phyloP scores from a whole-genome alignment of 2,797 vertebrate species.

The Sebastiscus albofasciatus region DNA sequence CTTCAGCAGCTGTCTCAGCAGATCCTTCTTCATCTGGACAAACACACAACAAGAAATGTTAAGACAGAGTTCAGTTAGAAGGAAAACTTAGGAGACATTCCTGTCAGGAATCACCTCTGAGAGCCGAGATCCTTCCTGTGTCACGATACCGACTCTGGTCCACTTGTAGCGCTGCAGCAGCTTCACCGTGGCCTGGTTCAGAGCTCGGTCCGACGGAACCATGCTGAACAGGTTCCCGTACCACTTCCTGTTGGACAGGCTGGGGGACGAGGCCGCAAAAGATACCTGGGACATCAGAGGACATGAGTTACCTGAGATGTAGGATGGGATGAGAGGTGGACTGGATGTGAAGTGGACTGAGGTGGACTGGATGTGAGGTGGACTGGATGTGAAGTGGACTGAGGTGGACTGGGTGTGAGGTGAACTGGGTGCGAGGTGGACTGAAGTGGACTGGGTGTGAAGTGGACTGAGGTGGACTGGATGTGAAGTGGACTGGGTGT shows the following conservation, averaged over 20 bases:
- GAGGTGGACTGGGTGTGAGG: background rate
- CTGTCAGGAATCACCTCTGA: conserved; percentile 82
- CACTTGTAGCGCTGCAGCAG: conserved; percentile 88
- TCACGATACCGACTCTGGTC: conserved; percentile 89
- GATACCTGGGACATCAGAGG: conserved; percentile 84
- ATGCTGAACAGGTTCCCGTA: conserved; percentile 91
- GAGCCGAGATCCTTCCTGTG: conserved; percentile 84
- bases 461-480: background rate
- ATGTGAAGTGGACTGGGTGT: too few relatives aligned
- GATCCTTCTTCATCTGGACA: conserved; percentile 89
- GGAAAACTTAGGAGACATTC: too few relatives aligned
- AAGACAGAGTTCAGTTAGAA: too few relatives aligned
- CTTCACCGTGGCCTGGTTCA: conserved; percentile 89
- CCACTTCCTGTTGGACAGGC: conserved; percentile 88
- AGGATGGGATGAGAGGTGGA: background rate
- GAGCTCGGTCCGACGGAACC: conserved; percentile 87
- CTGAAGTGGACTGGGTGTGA: too few relatives aligned
- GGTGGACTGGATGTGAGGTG: background rate
- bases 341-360: too few relatives aligned
- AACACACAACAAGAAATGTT: background rate
- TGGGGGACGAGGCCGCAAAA: conserved; percentile 85
- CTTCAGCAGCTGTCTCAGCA: conserved; percentile 85
- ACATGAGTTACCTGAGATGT: background rate
- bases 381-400: background rate
- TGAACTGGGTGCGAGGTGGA: background rate